These are phyloP conservation scores for Tauraco hartlaubi DNA, from an alignment of 2,797 vertebrate species.

Conservation along the genomic window DNA sequence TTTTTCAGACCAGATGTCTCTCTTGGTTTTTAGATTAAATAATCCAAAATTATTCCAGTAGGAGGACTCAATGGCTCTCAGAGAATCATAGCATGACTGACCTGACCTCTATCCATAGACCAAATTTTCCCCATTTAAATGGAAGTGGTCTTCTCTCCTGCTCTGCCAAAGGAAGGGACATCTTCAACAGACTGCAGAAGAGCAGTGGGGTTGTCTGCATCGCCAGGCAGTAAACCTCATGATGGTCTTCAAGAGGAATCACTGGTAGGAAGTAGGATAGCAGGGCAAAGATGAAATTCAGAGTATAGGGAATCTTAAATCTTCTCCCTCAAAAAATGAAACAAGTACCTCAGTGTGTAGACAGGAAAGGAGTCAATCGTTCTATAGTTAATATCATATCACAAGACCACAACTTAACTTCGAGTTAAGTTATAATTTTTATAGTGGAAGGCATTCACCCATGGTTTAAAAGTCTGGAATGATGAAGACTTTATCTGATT, in stretches of 20 bases:
- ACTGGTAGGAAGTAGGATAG: background rate
- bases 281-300: background rate
- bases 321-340: background rate
- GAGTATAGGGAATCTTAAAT: background rate
- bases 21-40: background rate
- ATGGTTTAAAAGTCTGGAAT: background rate
- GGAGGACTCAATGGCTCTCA: background rate
- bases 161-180: background rate
- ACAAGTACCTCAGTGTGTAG: background rate
- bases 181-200: background rate
- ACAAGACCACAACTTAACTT: background rate
- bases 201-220: background rate
- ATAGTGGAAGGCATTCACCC: background rate
- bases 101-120: background rate
- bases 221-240: background rate
- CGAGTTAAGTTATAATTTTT: background rate
- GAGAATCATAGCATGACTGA: background rate
- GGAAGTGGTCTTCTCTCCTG: background rate
- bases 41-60: accelerated
- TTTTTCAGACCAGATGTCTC: background rate
- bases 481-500: background rate
- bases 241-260: background rate
- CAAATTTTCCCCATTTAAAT: background rate
- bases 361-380: background rate
- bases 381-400: background rate